phyloP scores from a whole-genome alignment of 2,888 invertebrate genomes.

The Chrysodeixis includens region DNA sequence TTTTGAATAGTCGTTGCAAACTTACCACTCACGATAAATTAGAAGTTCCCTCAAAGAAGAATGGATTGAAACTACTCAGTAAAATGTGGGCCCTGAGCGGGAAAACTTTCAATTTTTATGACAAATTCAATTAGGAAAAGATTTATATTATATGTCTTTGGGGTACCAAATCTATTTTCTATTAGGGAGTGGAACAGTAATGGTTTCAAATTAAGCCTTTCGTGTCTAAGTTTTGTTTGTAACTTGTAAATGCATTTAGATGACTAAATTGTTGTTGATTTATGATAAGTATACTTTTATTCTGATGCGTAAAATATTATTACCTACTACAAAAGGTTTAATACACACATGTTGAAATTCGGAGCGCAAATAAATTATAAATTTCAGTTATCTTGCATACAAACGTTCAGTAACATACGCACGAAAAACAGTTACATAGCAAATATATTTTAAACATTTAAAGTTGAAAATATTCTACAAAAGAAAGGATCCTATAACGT shows the following conservation, averaged over 20 bases:
- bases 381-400: too few species aligned
- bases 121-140: constrained; percentile 85
- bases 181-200: constrained; percentile 59
- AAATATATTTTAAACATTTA: constrained; percentile 40
- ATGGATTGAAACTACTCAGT: constrained; percentile 87
- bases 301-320: not conserved
- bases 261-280: constrained; percentile 66
- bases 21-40: constrained; percentile 89
- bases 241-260: constrained; percentile 73
- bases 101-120: constrained; percentile 88
- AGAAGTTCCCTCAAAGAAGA: constrained; percentile 86
- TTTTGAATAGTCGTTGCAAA: constrained; percentile 78
- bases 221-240: constrained; percentile 71
- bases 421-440: constrained; percentile 25
- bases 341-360: not conserved
- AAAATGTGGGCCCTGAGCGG: constrained; percentile 79
- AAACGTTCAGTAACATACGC: constrained; percentile 19
- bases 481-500: constrained; percentile 53
- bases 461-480: constrained; percentile 52
- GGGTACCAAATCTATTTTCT: constrained; percentile 71
- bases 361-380: constrained; percentile 9
- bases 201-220: constrained; percentile 65
- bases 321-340: too few species aligned
- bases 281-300: not conserved
- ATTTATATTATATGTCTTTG: constrained; percentile 83